Percentiles rank a stretch among this genome's conserved stretches.
Conservation (phyloP, 2,888 invertebrate species). For the Drosophila neutralis region DNA sequence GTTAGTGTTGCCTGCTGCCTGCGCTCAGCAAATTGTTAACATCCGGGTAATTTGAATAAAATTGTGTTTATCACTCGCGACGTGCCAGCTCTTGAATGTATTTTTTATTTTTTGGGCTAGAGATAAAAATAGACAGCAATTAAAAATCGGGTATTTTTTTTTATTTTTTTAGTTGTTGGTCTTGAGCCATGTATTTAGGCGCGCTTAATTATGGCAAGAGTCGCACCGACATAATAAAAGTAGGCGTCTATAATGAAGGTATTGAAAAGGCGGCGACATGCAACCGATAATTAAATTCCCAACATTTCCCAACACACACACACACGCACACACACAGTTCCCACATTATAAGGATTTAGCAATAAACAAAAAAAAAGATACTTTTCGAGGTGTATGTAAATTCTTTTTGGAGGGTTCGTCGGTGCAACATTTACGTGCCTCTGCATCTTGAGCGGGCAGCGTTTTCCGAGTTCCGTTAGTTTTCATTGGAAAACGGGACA, state of each 20-base stretch:
- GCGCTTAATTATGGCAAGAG: constrained; percentile 69
- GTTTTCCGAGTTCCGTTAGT: constrained; percentile 47
- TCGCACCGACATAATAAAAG: constrained; percentile 12
- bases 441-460: constrained; percentile 67
- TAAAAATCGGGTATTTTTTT: constrained; percentile 59
- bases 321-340: constrained; percentile 43
- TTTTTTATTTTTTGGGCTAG: neutral
- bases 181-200: constrained; percentile 67
- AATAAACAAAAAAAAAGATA: constrained; percentile 47
- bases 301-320: constrained; percentile 38
- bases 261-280: constrained; percentile 76
- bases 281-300: constrained; percentile 75
- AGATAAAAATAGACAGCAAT: constrained; percentile 59
- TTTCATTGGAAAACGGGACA: constrained; percentile 18
- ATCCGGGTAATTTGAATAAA: constrained; percentile 78
- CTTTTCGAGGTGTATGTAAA: constrained; percentile 54
- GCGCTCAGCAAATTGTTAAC: constrained; percentile 70
- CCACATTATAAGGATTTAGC: constrained; percentile 77
- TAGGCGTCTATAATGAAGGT: constrained; percentile 68
- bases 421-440: constrained; percentile 59
- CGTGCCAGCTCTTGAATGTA: constrained; percentile 21
- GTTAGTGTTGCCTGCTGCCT: constrained; percentile 9
- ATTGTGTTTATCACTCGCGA: constrained; percentile 60
- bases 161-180: neutral
- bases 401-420: constrained; percentile 36